These are phyloP conservation scores for Eristalis arbustorum DNA, from an alignment of 2,888 invertebrate species.

Conservation along the genomic window DNA sequence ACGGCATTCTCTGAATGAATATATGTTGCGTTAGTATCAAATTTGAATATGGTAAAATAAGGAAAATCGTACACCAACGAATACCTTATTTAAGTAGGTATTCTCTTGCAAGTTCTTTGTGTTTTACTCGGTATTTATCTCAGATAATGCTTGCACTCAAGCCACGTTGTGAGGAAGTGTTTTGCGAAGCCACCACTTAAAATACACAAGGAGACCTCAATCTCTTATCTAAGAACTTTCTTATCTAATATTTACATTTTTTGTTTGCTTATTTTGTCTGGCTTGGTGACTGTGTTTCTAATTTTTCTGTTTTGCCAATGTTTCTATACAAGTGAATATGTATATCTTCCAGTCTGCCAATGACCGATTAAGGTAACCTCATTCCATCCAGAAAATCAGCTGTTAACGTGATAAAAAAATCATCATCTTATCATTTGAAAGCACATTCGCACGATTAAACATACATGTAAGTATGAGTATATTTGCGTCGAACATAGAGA, in stretches of 20 bases:
- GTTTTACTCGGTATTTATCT: background rate
- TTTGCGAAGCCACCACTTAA: background rate
- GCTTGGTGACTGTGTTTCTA: background rate
- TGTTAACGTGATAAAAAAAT: conserved; percentile 11
- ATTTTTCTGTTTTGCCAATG: background rate
- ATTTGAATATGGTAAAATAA: too few species aligned
- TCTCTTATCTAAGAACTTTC: background rate
- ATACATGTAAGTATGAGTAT: background rate
- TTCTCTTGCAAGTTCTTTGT: background rate
- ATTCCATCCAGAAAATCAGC: conserved; percentile 8
- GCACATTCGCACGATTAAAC: background rate
- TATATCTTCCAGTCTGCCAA: background rate
- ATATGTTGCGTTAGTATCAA: too few species aligned
- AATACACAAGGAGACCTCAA: background rate
- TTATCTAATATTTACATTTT: background rate
- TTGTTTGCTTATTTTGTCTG: background rate
- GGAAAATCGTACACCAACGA: too few species aligned
- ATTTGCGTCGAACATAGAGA: conserved; percentile 4
- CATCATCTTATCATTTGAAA: conserved; percentile 14
- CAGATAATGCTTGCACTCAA: background rate
- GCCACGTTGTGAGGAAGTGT: background rate
- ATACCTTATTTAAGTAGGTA: too few species aligned
- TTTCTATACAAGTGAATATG: background rate
- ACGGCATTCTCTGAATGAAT: too few species aligned
- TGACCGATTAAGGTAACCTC: background rate